Base-by-base conservation (phyloP, 2,888 invertebrate species). In the Onchidella celtica region DNA sequence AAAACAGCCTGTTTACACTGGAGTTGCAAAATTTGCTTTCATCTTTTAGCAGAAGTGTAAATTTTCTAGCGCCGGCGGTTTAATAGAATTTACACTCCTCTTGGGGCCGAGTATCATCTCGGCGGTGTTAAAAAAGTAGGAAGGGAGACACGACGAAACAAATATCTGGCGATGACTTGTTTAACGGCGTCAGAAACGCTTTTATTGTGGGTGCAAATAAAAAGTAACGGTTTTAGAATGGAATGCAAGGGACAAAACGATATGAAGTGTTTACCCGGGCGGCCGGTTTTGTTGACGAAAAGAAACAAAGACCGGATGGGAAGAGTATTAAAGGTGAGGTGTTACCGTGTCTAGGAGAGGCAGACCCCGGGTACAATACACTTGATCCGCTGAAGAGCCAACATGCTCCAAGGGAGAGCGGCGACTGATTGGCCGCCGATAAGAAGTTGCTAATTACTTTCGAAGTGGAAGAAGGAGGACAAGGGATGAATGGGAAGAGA, bases 161-260 rank as follows among this genome's bases (percentile, higher is more conserved):
- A 55, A 70, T 24, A 17, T 47, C 55, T 70, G 1, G 70, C 70
- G 17, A 47, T 32, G 70, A 29, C 70, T 70, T 70, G 70, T 32
- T 70, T 69, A 70, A 70, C 27, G 55, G 17, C 29, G 47, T 21
- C 21, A 55, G 70, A 55, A 70, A 55, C 32, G 24, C 17, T 17
- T 70, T 47, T 55, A 55, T 47, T 70, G 36, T 70, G 47, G 21
- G 55, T 17, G 70, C 70, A 70, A 70, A 70, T 55, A 70, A 29
- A 38, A 70, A 29, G 55, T 55, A 70, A 32, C 55, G 29, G 14
- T 4, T 40, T 40, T 29, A 27, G 70, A 29, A 29, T 17, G 11
- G 47, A 55, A 40, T 14, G 40, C 32, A 9, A 29, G 68, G 47
- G 29, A 69, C 47, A 70, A 70, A 70, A 17, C 29, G 21, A 55